Base-by-base conservation (phyloP, 2,113 vertebrate genomes). In the Siniperca chuatsi region DNA sequence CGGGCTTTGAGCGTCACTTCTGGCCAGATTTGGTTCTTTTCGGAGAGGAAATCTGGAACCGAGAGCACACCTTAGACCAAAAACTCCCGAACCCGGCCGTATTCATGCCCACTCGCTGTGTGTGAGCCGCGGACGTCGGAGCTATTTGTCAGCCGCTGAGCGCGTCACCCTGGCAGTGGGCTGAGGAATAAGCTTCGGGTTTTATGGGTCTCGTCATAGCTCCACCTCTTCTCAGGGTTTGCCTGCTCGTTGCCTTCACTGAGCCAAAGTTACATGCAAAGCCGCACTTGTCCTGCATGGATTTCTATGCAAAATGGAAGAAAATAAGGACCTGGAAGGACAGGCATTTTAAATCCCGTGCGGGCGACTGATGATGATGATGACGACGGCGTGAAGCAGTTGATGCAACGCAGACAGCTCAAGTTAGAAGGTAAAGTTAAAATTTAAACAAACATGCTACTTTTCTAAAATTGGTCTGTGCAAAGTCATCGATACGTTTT, bases 151-250 rank as follows among this genome's bases (percentile, higher is more conserved):
- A 79, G 80, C 64, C 65, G 79, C 60, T 48, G 52, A 85, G 89
- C 78, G 79, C 86, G 87, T 92, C 89, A 92, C 87, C 83, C 85
- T 92, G 90, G 83, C 86, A 91, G 81, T 91, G 89, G 90, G 69
- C 46, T n/a, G 52, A 78, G 58, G 86, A 87, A 86, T 74, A 88
- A 37, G 73, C 75, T 89, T 89, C 67, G 83, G 80, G 84, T 83
- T 92, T 93, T 93, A 92, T 88, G 84, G 80, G 82, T 66, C 75
- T 81, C 61, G 48, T 62, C 73, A 25, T 68, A 16, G 92, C 92
- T 87, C 90, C 92, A 78, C 93, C 93, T 87, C 89, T 61, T 78
- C 71, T 35, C 77, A 2, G 77, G 67, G 65, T 66, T 76, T 58
- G 83, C 80, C 82, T 86, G 74, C 71, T 57, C 50, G 54, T 40